phyloP scores from a whole-genome alignment of 2,888 invertebrate genomes.

The Limnephilus rhombicus region DNA sequence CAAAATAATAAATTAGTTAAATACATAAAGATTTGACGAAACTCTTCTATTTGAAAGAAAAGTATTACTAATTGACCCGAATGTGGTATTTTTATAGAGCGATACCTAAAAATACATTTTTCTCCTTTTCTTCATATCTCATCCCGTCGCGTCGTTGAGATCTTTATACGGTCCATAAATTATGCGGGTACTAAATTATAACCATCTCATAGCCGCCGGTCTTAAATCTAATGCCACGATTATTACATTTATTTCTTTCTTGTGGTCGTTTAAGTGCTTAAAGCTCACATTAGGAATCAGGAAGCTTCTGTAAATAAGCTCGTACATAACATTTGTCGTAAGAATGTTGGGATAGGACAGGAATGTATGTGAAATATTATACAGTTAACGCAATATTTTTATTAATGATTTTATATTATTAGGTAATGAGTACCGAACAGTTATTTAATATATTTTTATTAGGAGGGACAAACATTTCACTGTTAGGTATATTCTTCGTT shows the following conservation, averaged over 20 bases:
- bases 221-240: slow-evolving; percentile 33
- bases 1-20: not conserved
- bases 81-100: not conserved
- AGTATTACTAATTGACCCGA: slow-evolving; percentile 40
- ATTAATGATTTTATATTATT: not conserved
- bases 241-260: slow-evolving; percentile 23
- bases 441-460: too few species aligned
- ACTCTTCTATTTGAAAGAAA: not conserved
- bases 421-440: not conserved
- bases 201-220: slow-evolving; percentile 32
- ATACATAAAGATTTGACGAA: not conserved
- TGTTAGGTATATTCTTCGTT: too few species aligned
- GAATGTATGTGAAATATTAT: not conserved
- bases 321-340: not conserved
- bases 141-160: slow-evolving; percentile 40
- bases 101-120: slow-evolving; percentile 5
- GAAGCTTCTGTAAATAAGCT: slow-evolving; percentile 20
- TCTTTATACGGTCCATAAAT: slow-evolving; percentile 46
- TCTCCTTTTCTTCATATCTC: not conserved
- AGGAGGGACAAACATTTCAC: too few species aligned
- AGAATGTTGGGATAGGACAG: slow-evolving; percentile 34
- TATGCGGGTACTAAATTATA: slow-evolving; percentile 33
- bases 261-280: slow-evolving; percentile 29
- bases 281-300: slow-evolving; percentile 19
- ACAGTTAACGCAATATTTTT: not conserved